Base-by-base conservation (phyloP, 64 coral and sea anemone species). In the Catalaphyllia jardinei region DNA sequence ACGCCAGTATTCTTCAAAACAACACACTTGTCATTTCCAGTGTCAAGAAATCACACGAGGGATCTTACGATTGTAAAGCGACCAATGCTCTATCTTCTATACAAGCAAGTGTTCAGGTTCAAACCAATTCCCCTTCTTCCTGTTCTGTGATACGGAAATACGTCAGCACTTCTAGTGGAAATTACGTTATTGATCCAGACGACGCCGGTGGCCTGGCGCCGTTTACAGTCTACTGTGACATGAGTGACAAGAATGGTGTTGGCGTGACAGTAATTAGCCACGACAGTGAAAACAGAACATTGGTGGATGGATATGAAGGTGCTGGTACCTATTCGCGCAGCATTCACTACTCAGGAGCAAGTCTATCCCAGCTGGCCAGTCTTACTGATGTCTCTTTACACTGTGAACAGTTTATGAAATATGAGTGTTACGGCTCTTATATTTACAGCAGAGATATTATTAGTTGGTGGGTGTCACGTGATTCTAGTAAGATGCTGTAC, bases 401-500 rank as follows among this genome's bases (percentile, higher is more conserved):
- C 18, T 84, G 89, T 84, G 79, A 91, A 59, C 89, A 91, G 89
- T 91, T 74, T 29, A 75, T 85, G 18, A 74, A 72, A 60, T 91
- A 75, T n/a, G 65, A 75, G 39, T 91, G 89, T 25, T 30, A 31
- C 0, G 9, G 29, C 11, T 25, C 52, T 1, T 8, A 72, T n/a
- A 20, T 78, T 90, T 27, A 13, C 24, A 10, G 0, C 17, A n/a
- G n/a, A n/a, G n/a, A n/a, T n/a, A n/a, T n/a, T 24, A 10, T 0
- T 6, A 79, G 27, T 19, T 91, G 81, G 80, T 92, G 89, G 89
- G 79, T 91, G 55, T 91, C 89, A 84, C 89, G 89, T 62, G 51
- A 83, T n/a, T 29, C 35, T 16, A 25, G 8, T 33, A 12, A 38
- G 16, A 91, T 91, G 89, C 19, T 38, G 54, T 84, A 91, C 65